These are phyloP conservation scores for Ciona savignyi DNA, from an alignment of 23 tunicate genomes.

Conservation along the genomic window DNA sequence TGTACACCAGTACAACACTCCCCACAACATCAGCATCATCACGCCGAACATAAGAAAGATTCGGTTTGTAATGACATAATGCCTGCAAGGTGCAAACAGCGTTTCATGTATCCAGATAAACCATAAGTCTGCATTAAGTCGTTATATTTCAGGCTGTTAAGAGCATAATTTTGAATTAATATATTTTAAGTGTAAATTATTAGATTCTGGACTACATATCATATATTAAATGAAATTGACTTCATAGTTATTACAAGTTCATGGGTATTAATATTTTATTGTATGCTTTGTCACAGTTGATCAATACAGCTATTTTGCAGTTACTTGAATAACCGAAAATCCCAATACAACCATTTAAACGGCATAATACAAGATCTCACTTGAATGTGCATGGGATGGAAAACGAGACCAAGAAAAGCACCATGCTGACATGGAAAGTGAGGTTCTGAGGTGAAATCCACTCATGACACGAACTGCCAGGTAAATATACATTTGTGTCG, in stretches of 20 bases:
- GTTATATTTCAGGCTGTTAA: no score
- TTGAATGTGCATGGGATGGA: conserved; percentile 50
- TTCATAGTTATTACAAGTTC: no score
- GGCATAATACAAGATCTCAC: conserved; percentile 17
- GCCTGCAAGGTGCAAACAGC: conserved; percentile 31
- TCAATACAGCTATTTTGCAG: no score
- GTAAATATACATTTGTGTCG: not conserved
- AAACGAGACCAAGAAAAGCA: conserved; percentile 40
- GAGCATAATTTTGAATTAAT: no score
- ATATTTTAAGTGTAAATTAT: not conserved
- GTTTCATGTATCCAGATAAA: no score
- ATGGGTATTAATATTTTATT: no score
- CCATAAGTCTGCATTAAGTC: no score
- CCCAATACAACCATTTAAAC: not conserved
- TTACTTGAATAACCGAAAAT: no score
- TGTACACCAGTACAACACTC: conserved; percentile 78
- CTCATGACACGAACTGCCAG: conserved; percentile 14
- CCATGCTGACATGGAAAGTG: conserved; percentile 56
- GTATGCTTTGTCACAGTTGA: no score
- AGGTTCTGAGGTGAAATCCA: conserved; percentile 54
- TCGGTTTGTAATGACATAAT: conserved; percentile 38
- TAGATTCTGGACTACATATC: not conserved
- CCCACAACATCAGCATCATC: conserved; percentile 57
- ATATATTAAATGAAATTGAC: no score
- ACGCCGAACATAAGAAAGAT: conserved; percentile 18